These are phyloP conservation scores for Saccostrea glomerata DNA, from an alignment of 1,140 invertebrate genomes.

Conservation along the genomic window DNA sequence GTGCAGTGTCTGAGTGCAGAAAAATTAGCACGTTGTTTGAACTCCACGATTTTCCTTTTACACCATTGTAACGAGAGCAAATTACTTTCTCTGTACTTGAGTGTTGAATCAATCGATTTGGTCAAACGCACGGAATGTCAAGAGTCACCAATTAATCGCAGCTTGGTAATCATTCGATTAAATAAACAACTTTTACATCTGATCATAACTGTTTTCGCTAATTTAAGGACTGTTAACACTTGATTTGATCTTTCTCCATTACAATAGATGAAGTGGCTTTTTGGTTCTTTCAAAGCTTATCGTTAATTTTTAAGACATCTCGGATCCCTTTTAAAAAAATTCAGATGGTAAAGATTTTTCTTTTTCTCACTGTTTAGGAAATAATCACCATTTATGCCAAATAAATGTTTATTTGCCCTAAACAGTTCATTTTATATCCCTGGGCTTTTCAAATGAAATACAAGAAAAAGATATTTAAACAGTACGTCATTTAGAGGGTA, in stretches of 20 bases:
- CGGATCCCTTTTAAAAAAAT: not conserved
- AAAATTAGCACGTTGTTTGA: slow-evolving; percentile 30
- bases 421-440: not conserved
- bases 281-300: not conserved
- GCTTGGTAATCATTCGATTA: slow-evolving; percentile 20
- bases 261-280: slow-evolving; percentile 22
- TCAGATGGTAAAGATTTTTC: not conserved
- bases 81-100: slow-evolving; percentile 14
- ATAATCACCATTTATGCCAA: not conserved
- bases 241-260: not conserved
- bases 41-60: not conserved
- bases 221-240: slow-evolving; percentile 3
- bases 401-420: not conserved
- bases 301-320: not conserved
- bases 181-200: slow-evolving; percentile 37
- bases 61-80: not conserved
- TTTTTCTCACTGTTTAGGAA: not conserved
- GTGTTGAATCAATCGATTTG: slow-evolving; percentile 31
- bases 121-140: not conserved
- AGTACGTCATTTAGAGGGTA: not conserved
- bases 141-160: slow-evolving; percentile 1
- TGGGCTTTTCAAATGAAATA: not conserved
- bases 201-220: slow-evolving; percentile 29
- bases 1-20: not conserved
- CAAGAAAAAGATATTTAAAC: slow-evolving; percentile 5